Base-by-base conservation (phyloP, 2,888 invertebrate genomes). In the Augochlorella aurata region DNA sequence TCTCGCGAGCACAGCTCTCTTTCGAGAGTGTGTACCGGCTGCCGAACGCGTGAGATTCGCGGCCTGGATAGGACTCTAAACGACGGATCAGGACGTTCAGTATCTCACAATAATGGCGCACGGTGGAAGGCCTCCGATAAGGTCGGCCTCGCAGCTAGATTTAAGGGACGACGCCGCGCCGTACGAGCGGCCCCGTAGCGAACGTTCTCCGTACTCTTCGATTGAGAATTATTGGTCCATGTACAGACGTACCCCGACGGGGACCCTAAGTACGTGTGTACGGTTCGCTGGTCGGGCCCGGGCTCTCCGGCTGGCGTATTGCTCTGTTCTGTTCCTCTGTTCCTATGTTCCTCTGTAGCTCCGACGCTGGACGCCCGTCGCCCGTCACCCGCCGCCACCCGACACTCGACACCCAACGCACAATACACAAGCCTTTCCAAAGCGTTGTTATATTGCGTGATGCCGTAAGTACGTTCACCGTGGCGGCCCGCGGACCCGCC, bases 71-170 rank as follows among this genome's bases (percentile, higher is more conserved):
- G 86, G 74, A 76, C 81, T 79, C 82, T 88, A 89, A 88, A 88
- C 89, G 88, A 89, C 89, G 87, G 82, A 88, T 88, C 88, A 66
- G 84, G 82, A 82, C 83, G 81, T 89, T 85, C 87, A 80, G 86
- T 88, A 88, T 88, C 89, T 88, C 89, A 82, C 86, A 82, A 82
- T 88, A 88, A 88, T 88, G 88, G 88, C 79, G 85, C 87, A 82
- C 87, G 85, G 83, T 83, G 85, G 86, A 87, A 89, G 87, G 81
- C 47, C 58, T 70, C 81, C 86, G 89, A 89, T 89, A 88, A 88
- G 83, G 86, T 85, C 88, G 87, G 79, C 85, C 84, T 78, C 79
- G 87, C 88, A 85, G 88, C 86, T 87, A 85, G 88, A 88, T 88
- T 88, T 88, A 88, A 89, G 85, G 83, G 84, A 88, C 81, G 73